Evolutionary conservation across 2,113 vertebrate genomes (phyloP).

Genomic region (Tamias sibiricus): DNA sequence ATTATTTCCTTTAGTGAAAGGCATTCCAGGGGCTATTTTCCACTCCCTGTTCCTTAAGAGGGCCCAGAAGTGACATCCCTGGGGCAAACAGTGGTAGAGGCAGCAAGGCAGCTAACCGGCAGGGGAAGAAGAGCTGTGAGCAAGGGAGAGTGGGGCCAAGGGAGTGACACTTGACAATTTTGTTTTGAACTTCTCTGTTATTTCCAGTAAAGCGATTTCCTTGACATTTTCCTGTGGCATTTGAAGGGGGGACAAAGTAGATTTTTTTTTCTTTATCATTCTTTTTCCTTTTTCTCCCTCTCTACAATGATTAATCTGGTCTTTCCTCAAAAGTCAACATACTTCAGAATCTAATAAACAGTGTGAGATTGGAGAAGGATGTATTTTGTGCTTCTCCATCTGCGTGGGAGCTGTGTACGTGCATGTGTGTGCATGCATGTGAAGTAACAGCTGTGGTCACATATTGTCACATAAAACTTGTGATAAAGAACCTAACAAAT

Average conservation of each 20-base stretch:
- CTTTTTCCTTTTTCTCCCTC: slow-evolving; percentile 61
- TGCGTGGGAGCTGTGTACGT: background rate
- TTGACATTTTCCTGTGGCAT: slow-evolving; percentile 88
- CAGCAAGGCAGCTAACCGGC: background rate
- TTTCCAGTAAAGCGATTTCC: slow-evolving; percentile 85
- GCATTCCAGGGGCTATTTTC: slow-evolving; percentile 40
- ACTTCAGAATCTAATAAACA: background rate
- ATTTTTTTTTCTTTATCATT: slow-evolving; percentile 55
- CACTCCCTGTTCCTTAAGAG: background rate
- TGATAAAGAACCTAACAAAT: background rate
- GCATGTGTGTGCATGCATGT: background rate
- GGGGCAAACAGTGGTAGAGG: background rate
- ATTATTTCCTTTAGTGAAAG: slow-evolving; percentile 19
- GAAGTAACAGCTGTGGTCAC: background rate
- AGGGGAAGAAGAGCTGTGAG: background rate
- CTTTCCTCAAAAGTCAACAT: slow-evolving; percentile 47
- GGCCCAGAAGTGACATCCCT: background rate
- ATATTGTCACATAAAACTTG: background rate
- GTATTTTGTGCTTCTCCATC: too few species aligned
- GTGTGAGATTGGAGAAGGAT: background rate
- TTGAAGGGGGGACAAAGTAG: slow-evolving; percentile 75
- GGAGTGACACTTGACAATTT: slow-evolving; percentile 79
- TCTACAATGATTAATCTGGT: slow-evolving; percentile 58
- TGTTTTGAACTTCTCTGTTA: slow-evolving; percentile 82
- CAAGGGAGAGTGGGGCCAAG: background rate